Evolutionary conservation across 2,113 vertebrate genomes (phyloP), one percentile per base, ranked within the genome.

Genomic region (Ariopsis seemanni): DNA sequence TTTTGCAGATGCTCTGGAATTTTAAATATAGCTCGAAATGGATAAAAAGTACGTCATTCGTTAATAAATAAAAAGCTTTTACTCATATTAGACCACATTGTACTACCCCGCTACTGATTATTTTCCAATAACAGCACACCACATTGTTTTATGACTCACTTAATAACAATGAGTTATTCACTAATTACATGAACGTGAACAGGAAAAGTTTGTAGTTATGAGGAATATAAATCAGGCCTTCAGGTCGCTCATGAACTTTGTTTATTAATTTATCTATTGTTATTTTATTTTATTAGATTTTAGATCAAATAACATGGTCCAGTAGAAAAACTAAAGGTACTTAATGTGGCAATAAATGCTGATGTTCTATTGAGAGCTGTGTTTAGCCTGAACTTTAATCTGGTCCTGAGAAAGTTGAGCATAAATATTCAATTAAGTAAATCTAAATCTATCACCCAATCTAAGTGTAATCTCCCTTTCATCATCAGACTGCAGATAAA

Each of bases 351-450:
- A 50, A 14, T 42, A 74, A 60, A 30, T 62, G 34, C 25, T 74
- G 30, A 53, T 12, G 42, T 52, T 87, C 81, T 82, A 79, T 14
- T 7, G 89, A 86, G 79, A 79, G 79, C 53, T 8, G 22, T 34
- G 42, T 75, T 87, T 78, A 10, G 63, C 55, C 71, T 30, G 69
- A 20, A 52, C 67, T 53, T 55, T 77, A 86, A 88, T 88, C 75
- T 84, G 85, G 67, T 83, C 69, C 55, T 84, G 71, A 74, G 52
- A 80, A 84, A 74, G 57, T 78, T 67, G 55, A 20, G 42, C 80
- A 80, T 84, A 84, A 85, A 88, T 84, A 86, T 86, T 79, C 71
- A 88, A 88, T 90, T 17, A 84, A 90, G 81, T 88, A 52, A 58
- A 83, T 75, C 60, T 60, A 86, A 88, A 88, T 90, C 69, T 88